Conservation (phyloP, 2,888 invertebrate species). For the Sipha maydis region DNA sequence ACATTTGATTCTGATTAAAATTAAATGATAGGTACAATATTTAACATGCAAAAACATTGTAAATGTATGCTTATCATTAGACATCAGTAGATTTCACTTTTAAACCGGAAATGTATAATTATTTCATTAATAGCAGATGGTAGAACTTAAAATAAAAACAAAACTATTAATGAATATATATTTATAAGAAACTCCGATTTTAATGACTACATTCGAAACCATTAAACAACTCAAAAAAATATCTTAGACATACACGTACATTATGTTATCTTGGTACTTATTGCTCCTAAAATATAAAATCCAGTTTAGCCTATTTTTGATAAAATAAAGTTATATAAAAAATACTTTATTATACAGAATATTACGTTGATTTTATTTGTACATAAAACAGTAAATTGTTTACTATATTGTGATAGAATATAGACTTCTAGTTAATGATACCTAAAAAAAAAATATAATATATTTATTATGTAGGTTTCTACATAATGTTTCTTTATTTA, state of each 20-base stretch:
- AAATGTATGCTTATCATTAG: background rate
- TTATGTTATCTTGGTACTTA: no score
- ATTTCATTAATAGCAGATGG: background rate
- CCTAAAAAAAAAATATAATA: no score
- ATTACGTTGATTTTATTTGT: no score
- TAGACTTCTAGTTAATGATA: no score
- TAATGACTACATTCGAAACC: background rate
- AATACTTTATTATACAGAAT: no score
- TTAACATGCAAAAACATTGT: background rate
- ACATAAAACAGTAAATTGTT: no score
- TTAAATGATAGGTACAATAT: background rate
- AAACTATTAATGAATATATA: background rate
- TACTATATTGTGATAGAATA: no score
- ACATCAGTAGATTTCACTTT: conserved; percentile 32
- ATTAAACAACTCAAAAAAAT: background rate
- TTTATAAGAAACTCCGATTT: background rate
- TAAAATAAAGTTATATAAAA: no score
- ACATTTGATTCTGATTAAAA: background rate
- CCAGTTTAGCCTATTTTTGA: no score
- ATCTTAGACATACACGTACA: no score
- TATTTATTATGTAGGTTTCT: no score
- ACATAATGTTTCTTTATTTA: background rate
- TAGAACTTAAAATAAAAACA: background rate
- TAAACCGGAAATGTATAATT: conserved; percentile 23
- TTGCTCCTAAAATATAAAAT: no score